Percentiles rank a stretch among this genome's conserved stretches.
These are phyloP conservation scores for Folsomia candida DNA, from an alignment of 2,888 invertebrate genomes.

Conservation along the genomic window DNA sequence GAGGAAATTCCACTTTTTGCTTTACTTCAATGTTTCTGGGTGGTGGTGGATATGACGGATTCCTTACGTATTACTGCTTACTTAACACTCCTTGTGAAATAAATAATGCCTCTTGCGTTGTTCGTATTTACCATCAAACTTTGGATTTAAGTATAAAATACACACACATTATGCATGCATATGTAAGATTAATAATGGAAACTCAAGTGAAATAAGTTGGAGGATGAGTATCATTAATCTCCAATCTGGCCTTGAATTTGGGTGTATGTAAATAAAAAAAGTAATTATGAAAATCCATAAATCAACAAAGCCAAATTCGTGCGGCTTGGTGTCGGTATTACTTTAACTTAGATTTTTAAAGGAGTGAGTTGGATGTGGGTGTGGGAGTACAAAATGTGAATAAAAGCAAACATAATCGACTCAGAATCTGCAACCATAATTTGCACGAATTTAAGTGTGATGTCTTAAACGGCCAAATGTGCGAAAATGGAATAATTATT, in stretches of 20 bases:
- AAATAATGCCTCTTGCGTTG: neutral
- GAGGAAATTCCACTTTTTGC: neutral
- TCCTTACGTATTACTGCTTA: neutral
- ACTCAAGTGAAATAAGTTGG: too few species aligned
- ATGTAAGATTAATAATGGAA: neutral
- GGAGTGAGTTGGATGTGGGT: neutral
- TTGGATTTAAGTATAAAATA: neutral
- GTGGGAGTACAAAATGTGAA: neutral
- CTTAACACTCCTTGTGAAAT: neutral
- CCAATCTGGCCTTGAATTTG: slow-evolving; percentile 10
- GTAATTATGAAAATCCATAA: slow-evolving; percentile 8
- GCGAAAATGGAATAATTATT: slow-evolving; percentile 11
- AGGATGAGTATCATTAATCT: neutral
- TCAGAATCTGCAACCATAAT: neutral
- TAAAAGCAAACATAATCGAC: neutral
- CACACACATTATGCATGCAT: neutral
- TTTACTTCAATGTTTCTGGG: neutral
- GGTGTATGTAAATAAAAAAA: slow-evolving; percentile 11
- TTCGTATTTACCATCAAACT: neutral
- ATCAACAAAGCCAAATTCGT: slow-evolving; percentile 12
- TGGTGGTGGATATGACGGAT: neutral
- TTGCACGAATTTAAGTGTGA: neutral
- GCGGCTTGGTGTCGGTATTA: slow-evolving; percentile 16
- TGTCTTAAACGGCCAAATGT: neutral
- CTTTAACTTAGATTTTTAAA: neutral